phyloP scores from a whole-genome alignment of 2,888 invertebrate species.

The Copidosoma aretas region DNA sequence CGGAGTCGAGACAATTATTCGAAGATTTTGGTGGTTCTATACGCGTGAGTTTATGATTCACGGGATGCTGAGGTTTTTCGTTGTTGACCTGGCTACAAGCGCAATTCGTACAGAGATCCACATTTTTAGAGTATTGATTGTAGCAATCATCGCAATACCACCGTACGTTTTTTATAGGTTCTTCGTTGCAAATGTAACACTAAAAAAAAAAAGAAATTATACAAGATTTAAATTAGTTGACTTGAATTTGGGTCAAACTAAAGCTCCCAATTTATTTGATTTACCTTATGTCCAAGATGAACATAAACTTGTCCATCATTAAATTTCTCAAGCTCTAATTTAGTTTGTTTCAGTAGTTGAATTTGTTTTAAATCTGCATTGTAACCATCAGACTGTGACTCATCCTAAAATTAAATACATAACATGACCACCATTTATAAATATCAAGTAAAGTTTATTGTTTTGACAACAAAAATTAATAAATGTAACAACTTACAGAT shows the following conservation, averaged over 20 bases:
- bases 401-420: conserved; percentile 44
- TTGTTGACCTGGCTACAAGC: conserved; percentile 66
- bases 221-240: no score
- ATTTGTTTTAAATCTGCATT: conserved; percentile 57
- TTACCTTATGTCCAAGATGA: conserved; percentile 64
- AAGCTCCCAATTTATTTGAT: conserved; percentile 7
- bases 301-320: conserved; percentile 48
- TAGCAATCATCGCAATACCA: conserved; percentile 76
- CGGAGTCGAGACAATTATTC: conserved; percentile 52
- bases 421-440: conserved; percentile 4
- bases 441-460: conserved; percentile 4
- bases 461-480: background rate
- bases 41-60: conserved; percentile 61
- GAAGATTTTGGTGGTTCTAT: conserved; percentile 51
- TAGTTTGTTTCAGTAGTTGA: conserved; percentile 62
- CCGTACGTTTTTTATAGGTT: conserved; percentile 70
- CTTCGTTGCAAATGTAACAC: conserved; percentile 72
- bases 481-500: conserved; percentile 45
- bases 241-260: background rate
- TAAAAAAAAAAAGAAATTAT: conserved; percentile 41
- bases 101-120: conserved; percentile 74
- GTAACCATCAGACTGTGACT: conserved; percentile 48
- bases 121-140: conserved; percentile 51
- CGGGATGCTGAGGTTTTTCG: conserved; percentile 62
- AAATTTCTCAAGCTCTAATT: conserved; percentile 59